Base-by-base conservation (phyloP, 2,113 vertebrate species). In the Poeciliopsis retropinna region DNA sequence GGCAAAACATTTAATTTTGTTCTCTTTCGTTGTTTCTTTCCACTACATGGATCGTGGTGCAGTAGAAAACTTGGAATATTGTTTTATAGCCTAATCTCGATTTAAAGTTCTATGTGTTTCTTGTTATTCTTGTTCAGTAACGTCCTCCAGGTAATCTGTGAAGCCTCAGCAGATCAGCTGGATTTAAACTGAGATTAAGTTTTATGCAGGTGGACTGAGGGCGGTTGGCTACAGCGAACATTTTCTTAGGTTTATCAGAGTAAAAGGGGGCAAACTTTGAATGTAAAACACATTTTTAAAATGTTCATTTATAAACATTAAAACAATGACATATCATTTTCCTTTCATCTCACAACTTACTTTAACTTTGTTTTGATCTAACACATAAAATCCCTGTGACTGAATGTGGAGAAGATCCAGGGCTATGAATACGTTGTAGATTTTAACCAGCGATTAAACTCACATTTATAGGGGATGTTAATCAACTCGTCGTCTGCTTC, bases 361-460 rank as follows among this genome's bases (percentile, higher is more conserved):
- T 19, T 47, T 47, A 11, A 11, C 17, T 47, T 19, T 47, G 51
- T 57, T 8, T n/a, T 57, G 51, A 25, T n/a, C 25, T 25, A 10
- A 25, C 10, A 25, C 51, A 57, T 25, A 57, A 25, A 25, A 57
- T n/a, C 51, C 25, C 19, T n/a, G 2, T 57, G 51, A 57, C 51
- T 2, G 3, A 57, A 57, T 3, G 25, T 57, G 51, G 5, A n/a
- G n/a, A 57, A 10, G 51, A n/a, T n/a, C 22, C 17, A n/a, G 51
- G 8, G 25, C 25, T n/a, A 57, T 3, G 51, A 57, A 9, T n/a
- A 57, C 2, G 9, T n/a, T 54, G 6, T 25, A n/a, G 51, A 62
- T 71, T 61, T 79, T 57, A 73, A 77, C 70, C 67, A 78, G 73
- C 83, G 77, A 72, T 30, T 13, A 27, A 74, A 68, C 76, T 79